Evolutionary conservation across 2,888 invertebrate species (phyloP), one percentile per base, ranked within the genome.

Genomic region (Heterodera filipjevi): DNA sequence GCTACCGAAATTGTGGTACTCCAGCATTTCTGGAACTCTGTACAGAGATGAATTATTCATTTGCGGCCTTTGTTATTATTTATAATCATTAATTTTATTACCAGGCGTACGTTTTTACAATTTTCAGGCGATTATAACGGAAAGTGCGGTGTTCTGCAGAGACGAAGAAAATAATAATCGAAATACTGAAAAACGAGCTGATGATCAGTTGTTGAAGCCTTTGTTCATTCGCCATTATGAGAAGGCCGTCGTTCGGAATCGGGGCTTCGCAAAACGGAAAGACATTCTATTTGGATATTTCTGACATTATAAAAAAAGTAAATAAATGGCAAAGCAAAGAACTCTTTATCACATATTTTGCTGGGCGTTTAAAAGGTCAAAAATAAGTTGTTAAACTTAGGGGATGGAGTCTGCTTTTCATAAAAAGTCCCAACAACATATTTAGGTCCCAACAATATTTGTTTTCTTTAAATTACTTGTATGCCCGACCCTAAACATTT

Each of bases 1-100:
- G 82, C 81, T 27, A 73, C 76, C n/a, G 81, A 81, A 81, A 79
- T 81, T 81, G 80, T 81, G 30, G 73, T 73, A 27, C 35, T 27
- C 33, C 22, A 19, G 32, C 19, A 22, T 32, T 33, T 35, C 8
- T 0, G 22, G 27, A 70, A 27, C 27, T 33, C 27, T 33, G 16
- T 19, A 66, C 30, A 8, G 66, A 32, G 10, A 66, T 66, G 10
- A 32, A 0, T 6, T 12, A 66, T 12, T 32, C 32, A 66, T 12
- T n/a, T n/a, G n/a, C n/a, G n/a, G 30, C 39, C 39, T 39, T 12
- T 6, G 39, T 10, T 39, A 39, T 30, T 27, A 5, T 46, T 46
- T 30, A 22, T 5, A 71, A 71, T 10, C 27, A 30, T 71, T 12
- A 71, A 71, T 14, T 30, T 49, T 49, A 32, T 5, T 0, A 16